Evolutionary conservation across 2,113 vertebrate species (phyloP).

Genomic region (Clarias magur): DNA sequence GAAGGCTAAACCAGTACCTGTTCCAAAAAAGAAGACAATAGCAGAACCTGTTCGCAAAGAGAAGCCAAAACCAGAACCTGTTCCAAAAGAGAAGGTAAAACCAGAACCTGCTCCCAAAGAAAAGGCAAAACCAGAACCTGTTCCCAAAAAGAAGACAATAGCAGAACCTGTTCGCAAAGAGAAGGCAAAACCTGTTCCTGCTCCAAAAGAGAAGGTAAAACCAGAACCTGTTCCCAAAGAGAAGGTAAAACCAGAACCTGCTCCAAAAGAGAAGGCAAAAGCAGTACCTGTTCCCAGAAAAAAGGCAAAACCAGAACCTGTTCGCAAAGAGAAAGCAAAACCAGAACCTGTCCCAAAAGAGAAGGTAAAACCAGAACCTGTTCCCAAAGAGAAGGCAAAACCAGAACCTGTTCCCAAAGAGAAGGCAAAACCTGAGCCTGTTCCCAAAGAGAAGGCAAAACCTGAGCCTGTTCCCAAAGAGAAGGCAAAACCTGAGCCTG

Average conservation of each 20-base stretch:
- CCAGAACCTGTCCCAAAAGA: slow-evolving; percentile 24
- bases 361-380: slow-evolving; percentile 15
- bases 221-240: slow-evolving; percentile 40
- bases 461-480: not conserved
- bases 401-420: slow-evolving; percentile 29
- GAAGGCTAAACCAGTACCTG: not conserved
- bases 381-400: not conserved
- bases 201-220: slow-evolving; percentile 28
- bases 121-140: not conserved
- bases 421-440: slow-evolving; percentile 47
- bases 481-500: not conserved
- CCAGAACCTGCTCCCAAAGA: not conserved
- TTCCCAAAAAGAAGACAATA: slow-evolving; percentile 32
- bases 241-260: slow-evolving; percentile 20
- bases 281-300: not conserved
- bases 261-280: slow-evolving; percentile 26
- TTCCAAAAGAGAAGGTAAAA: slow-evolving; percentile 32
- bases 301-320: not conserved
- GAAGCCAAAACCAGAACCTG: not conserved
- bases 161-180: not conserved
- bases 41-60: not conserved
- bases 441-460: not conserved
- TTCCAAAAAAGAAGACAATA: not conserved
- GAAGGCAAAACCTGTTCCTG: not conserved
- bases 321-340: slow-evolving; percentile 43